Percentiles rank a stretch among this genome's conserved stretches.
Conservation (phyloP, 2,113 vertebrate genomes). For the Desmodus rotundus region DNA sequence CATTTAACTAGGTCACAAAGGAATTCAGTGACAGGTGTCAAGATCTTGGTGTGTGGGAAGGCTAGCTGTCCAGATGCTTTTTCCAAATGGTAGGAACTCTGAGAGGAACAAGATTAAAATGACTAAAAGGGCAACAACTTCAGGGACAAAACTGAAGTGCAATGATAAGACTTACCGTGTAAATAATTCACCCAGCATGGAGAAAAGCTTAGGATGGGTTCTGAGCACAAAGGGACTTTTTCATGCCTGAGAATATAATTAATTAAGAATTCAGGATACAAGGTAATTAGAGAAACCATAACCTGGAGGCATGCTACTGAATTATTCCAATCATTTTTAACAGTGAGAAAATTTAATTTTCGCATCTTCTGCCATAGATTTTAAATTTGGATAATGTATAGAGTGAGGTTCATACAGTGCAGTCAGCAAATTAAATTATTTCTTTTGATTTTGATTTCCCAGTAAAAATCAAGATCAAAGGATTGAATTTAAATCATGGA, state of each 20-base stretch:
- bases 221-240: constrained; percentile 18
- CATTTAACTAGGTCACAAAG: constrained; percentile 56
- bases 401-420: not conserved
- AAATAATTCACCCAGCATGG: constrained; percentile 4
- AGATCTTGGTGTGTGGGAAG: not conserved
- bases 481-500: constrained; percentile 23
- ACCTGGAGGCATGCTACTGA: constrained; percentile 56
- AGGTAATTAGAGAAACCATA: constrained; percentile 58
- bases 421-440: constrained; percentile 55
- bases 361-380: constrained; percentile 31
- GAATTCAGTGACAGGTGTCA: constrained; percentile 26
- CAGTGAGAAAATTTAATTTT: constrained; percentile 62
- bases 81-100: constrained; percentile 38
- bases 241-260: constrained; percentile 58
- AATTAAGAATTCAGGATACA: constrained; percentile 66
- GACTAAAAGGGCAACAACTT: constrained; percentile 45
- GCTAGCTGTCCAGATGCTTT: not conserved
- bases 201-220: not conserved
- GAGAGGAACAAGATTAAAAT: constrained; percentile 54
- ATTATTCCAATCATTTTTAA: constrained; percentile 64
- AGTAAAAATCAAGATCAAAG: constrained; percentile 25
- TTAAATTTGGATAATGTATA: constrained; percentile 34
- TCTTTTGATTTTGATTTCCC: constrained; percentile 57
- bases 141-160: constrained; percentile 26
- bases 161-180: constrained; percentile 27